Percentiles rank a stretch among this genome's conserved stretches.
phyloP scores from a whole-genome alignment of 2,797 vertebrate species.

The Cryptoblepharus egeriae region DNA sequence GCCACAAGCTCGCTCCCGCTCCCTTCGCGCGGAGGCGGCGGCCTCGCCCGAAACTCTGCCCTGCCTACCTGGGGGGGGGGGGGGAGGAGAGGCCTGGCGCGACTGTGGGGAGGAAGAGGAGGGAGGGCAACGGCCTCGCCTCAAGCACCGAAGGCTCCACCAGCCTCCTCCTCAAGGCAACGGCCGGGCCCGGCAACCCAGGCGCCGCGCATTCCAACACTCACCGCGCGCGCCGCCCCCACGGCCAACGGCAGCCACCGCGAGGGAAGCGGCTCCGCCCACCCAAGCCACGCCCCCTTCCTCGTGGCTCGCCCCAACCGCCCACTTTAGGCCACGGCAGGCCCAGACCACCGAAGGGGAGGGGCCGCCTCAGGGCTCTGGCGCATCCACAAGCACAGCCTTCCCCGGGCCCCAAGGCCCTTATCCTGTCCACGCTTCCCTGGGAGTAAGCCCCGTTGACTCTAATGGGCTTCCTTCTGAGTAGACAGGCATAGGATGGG shows the following conservation, averaged over 20 bases:
- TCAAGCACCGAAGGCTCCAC: slow-evolving; percentile 9
- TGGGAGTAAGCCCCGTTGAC: too few species aligned
- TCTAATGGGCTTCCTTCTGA: too few species aligned
- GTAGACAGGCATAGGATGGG: too few species aligned
- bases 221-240: slow-evolving; percentile 54
- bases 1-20: slow-evolving; percentile 76
- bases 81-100: background rate
- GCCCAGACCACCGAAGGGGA: too few species aligned
- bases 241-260: slow-evolving; percentile 49
- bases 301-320: background rate
- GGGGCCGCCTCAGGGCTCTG: too few species aligned
- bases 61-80: slow-evolving; percentile 27
- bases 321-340: background rate
- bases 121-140: background rate
- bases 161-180: background rate
- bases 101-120: too few species aligned
- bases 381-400: background rate
- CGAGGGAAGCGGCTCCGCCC: slow-evolving; percentile 11
- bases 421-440: too few species aligned
- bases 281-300: slow-evolving; percentile 25
- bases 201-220: slow-evolving; percentile 63
- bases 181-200: slow-evolving; percentile 24
- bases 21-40: slow-evolving; percentile 51
- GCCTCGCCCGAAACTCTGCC: slow-evolving; percentile 67
- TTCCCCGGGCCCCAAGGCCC: too few species aligned